A percentile compares a stretch with the other conserved stretches of the same genome.
Conservation (phyloP, 2,113 vertebrate genomes). For the Synchiropus splendidus region DNA sequence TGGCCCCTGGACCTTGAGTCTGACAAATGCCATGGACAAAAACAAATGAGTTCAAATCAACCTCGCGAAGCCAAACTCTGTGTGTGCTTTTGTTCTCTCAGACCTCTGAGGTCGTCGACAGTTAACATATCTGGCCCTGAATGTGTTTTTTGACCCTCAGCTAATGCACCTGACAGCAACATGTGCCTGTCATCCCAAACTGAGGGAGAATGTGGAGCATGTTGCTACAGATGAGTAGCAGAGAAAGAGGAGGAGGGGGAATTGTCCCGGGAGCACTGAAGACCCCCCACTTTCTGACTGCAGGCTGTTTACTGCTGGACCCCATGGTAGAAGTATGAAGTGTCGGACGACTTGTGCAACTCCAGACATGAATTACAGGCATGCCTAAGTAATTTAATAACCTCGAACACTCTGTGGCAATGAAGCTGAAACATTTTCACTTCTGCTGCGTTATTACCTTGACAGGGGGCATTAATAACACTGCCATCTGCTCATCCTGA, state of each 20-base stretch:
- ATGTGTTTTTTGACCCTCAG: conserved; percentile 4
- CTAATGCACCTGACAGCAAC: conserved; percentile 13
- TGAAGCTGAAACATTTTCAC: too few relatives aligned
- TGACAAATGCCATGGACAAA: too few relatives aligned
- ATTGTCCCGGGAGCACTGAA: too few relatives aligned
- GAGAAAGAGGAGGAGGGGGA: conserved; percentile 6
- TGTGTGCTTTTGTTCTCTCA: too few relatives aligned
- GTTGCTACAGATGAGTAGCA: conserved; percentile 15
- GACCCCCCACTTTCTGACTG: conserved; percentile 3
- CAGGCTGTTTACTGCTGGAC: conserved; percentile 44
- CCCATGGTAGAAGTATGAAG: conserved; percentile 26
- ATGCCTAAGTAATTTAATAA: too few relatives aligned
- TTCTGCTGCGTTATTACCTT: neutral
- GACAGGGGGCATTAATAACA: too few relatives aligned
- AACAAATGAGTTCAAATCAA: too few relatives aligned
- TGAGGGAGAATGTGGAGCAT: conserved; percentile 30
- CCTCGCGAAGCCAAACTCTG: too few relatives aligned
- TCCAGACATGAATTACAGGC: conserved; percentile 15
- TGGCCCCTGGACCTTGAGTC: too few relatives aligned
- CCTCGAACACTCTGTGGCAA: neutral
- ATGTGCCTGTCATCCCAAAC: conserved; percentile 23
- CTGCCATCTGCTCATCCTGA: too few relatives aligned
- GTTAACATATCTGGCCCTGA: too few relatives aligned
- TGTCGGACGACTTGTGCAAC: conserved; percentile 29
- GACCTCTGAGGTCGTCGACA: too few relatives aligned